Percentiles rank a stretch among this genome's conserved stretches.
Conservation (phyloP, 2,113 vertebrate genomes). For the Parotia lawesii region DNA sequence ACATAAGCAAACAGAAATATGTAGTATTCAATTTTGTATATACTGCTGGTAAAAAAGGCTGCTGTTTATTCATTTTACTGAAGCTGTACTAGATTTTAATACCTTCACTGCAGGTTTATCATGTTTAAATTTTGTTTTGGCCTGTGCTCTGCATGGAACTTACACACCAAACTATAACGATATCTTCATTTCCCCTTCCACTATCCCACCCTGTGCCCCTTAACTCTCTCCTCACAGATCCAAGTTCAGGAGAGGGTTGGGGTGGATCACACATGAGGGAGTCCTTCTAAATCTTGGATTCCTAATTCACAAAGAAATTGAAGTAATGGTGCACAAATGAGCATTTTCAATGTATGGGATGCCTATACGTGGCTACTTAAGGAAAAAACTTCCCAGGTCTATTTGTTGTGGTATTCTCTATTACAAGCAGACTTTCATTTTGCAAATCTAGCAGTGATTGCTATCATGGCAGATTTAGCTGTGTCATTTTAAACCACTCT, state of each 20-base stretch:
- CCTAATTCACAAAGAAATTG: conserved; percentile 36
- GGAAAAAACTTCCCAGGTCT: background rate
- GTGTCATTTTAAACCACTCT: background rate
- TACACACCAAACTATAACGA: background rate
- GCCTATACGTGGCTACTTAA: fast-evolving
- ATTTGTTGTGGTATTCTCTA: background rate
- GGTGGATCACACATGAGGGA: background rate
- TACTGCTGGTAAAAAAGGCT: background rate
- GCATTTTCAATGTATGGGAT: background rate
- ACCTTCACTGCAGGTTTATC: background rate
- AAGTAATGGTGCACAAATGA: conserved; percentile 23
- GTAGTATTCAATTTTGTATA: background rate
- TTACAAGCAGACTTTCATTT: background rate
- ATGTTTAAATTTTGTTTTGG: background rate
- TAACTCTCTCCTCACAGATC: background rate
- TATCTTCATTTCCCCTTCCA: background rate
- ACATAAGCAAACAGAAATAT: background rate
- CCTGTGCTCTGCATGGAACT: conserved; percentile 35
- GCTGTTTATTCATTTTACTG: background rate
- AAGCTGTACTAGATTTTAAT: background rate
- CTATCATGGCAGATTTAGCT: background rate
- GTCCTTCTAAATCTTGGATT: background rate
- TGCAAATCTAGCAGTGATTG: background rate
- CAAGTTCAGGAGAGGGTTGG: background rate
- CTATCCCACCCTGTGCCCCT: background rate